These are phyloP conservation scores for Amorpha juglandis DNA, from an alignment of 2,888 invertebrate genomes.

Conservation along the genomic window DNA sequence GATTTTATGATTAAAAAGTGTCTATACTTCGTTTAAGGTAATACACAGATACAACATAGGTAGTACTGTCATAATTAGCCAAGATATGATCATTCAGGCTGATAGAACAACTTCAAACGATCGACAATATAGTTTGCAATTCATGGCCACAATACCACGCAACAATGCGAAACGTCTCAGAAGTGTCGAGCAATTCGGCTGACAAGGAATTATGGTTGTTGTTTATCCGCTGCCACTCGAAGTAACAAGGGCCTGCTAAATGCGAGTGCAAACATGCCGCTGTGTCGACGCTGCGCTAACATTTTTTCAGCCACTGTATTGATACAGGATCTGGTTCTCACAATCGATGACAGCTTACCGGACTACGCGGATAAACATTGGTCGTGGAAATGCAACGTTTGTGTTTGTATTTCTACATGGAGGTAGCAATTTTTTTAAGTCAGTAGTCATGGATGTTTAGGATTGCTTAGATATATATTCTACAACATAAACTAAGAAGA, in stretches of 20 bases:
- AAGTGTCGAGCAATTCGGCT: slow-evolving; percentile 54
- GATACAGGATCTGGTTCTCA: slow-evolving; percentile 55
- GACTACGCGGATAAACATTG: slow-evolving; percentile 32
- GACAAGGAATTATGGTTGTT: slow-evolving; percentile 63
- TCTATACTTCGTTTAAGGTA: too few species aligned
- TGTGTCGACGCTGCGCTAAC: slow-evolving; percentile 57
- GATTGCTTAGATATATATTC: too few species aligned
- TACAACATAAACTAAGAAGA: too few species aligned
- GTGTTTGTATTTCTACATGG: slow-evolving; percentile 26
- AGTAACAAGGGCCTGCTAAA: slow-evolving; percentile 75
- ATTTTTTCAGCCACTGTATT: slow-evolving; percentile 54
- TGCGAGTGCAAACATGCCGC: slow-evolving; percentile 62
- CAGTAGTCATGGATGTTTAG: not conserved
- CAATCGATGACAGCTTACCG: slow-evolving; percentile 47
- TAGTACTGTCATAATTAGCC: too few species aligned
- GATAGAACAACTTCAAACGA: not conserved
- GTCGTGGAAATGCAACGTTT: slow-evolving; percentile 21
- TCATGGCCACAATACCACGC: slow-evolving; percentile 46
- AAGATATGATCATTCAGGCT: too few species aligned
- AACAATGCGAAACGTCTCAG: slow-evolving; percentile 67
- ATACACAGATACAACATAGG: too few species aligned
- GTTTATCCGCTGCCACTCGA: slow-evolving; percentile 65
- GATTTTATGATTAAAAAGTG: too few species aligned
- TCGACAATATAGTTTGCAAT: slow-evolving; percentile 9
- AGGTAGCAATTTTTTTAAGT: slow-evolving; percentile 9